Evolutionary conservation across 2,888 invertebrate genomes (phyloP).

Genomic region (Acleris laterana): DNA sequence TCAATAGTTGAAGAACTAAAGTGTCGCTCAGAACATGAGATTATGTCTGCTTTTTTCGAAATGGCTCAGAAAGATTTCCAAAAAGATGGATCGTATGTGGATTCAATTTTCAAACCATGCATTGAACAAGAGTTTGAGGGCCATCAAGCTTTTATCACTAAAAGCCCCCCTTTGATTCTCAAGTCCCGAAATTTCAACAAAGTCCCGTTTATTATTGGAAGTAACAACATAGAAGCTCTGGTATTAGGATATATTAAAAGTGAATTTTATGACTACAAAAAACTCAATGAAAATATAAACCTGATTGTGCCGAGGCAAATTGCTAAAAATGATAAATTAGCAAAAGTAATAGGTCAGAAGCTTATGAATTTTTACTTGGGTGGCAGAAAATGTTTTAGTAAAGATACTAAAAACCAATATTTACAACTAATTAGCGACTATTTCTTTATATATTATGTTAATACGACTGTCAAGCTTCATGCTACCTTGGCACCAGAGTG

Average conservation of each 20-base stretch:
- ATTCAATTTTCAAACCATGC: slow-evolving; percentile 69
- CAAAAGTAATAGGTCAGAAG: slow-evolving; percentile 63
- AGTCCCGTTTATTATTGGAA: slow-evolving; percentile 76
- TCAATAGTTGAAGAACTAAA: slow-evolving; percentile 69
- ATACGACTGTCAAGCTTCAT: slow-evolving; percentile 69
- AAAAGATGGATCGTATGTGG: slow-evolving; percentile 53
- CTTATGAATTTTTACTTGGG: slow-evolving; percentile 70
- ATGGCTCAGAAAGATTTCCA: slow-evolving; percentile 40
- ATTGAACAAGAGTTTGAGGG: slow-evolving; percentile 76
- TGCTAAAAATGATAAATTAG: slow-evolving; percentile 52
- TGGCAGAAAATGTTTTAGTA: slow-evolving; percentile 58
- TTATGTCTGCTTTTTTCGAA: slow-evolving; percentile 56
- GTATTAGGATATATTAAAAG: slow-evolving; percentile 56
- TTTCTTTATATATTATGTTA: slow-evolving; percentile 70
- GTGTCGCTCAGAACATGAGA: slow-evolving; percentile 51
- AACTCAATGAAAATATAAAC: slow-evolving; percentile 60
- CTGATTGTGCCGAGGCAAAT: slow-evolving; percentile 66
- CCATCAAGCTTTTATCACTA: slow-evolving; percentile 69
- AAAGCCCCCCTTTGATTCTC: slow-evolving; percentile 65
- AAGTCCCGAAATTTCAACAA: slow-evolving; percentile 73
- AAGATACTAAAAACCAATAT: slow-evolving; percentile 66
- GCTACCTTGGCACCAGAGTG: slow-evolving; percentile 59
- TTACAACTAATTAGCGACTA: slow-evolving; percentile 72
- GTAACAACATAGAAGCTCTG: slow-evolving; percentile 68
- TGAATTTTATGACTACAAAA: slow-evolving; percentile 64